Evolutionary conservation across 2,113 vertebrate genomes (phyloP).

Genomic region (Paramisgurnus dabryanus): DNA sequence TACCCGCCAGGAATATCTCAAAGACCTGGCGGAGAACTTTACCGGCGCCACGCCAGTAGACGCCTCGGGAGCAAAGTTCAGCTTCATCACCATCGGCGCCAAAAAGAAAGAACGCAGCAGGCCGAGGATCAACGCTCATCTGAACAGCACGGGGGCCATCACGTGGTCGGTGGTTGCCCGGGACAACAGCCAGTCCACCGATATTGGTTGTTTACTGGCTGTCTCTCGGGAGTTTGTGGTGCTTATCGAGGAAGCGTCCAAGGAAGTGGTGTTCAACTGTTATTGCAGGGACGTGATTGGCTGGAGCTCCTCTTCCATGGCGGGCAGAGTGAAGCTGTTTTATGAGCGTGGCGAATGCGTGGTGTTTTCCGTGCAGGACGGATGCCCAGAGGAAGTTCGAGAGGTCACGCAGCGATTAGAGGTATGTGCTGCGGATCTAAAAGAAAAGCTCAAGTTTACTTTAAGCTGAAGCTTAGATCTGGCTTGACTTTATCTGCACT

Average conservation of each 20-base stretch:
- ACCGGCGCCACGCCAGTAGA: constrained; percentile 82
- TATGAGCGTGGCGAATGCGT: constrained; percentile 85
- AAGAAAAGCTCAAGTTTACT: constrained; percentile 1
- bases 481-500: constrained; percentile 18
- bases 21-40: constrained; percentile 84
- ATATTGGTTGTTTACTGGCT: constrained; percentile 82
- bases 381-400: constrained; percentile 76
- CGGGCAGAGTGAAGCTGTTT: constrained; percentile 80
- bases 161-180: constrained; percentile 82
- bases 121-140: constrained; percentile 79
- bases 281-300: constrained; percentile 87
- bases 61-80: constrained; percentile 78
- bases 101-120: constrained; percentile 84
- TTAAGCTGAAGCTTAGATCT: not conserved
- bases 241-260: constrained; percentile 82
- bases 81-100: constrained; percentile 84
- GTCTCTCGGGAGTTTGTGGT: constrained; percentile 85
- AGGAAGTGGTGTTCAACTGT: constrained; percentile 87
- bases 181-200: constrained; percentile 79
- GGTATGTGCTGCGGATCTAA: constrained; percentile 62
- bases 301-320: constrained; percentile 76
- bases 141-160: constrained; percentile 80
- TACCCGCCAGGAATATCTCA: constrained; percentile 83
- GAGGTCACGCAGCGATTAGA: constrained; percentile 82
- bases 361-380: constrained; percentile 77